Evolutionary conservation across 1,140 invertebrate genomes (phyloP).

Genomic region (Sitobion miscanthi): DNA sequence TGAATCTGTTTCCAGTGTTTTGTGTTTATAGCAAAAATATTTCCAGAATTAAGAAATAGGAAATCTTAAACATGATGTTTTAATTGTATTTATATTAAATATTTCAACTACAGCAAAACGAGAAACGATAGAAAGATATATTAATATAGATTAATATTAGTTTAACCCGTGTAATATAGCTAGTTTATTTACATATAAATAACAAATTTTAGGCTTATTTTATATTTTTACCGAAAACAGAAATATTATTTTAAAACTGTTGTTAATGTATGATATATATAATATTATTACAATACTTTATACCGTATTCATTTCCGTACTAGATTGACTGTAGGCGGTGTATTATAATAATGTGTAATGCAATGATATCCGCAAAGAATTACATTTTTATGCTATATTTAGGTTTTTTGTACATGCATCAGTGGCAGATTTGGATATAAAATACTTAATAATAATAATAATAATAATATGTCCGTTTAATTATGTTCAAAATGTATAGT

Average conservation of each 20-base stretch:
- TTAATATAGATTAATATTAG: too few relatives aligned
- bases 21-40: not conserved
- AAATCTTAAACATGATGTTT: not conserved
- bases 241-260: too few relatives aligned
- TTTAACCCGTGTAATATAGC: not conserved
- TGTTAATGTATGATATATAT: not conserved
- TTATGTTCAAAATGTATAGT: not conserved
- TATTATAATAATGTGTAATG: not conserved
- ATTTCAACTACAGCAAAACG: not conserved
- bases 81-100: not conserved
- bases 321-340: not conserved
- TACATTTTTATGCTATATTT: not conserved
- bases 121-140: not conserved
- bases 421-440: not conserved
- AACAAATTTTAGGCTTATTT: too few relatives aligned
- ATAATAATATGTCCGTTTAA: too few relatives aligned
- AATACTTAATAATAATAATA: not conserved
- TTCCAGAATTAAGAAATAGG: not conserved
- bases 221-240: too few relatives aligned
- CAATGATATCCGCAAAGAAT: not conserved
- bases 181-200: too few relatives aligned
- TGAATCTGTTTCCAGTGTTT: not conserved
- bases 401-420: too few relatives aligned
- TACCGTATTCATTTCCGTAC: slow-evolving; percentile 14
- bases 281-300: not conserved